phyloP scores from a whole-genome alignment of 1,140 invertebrate genomes.

The Drosophila takahashii region DNA sequence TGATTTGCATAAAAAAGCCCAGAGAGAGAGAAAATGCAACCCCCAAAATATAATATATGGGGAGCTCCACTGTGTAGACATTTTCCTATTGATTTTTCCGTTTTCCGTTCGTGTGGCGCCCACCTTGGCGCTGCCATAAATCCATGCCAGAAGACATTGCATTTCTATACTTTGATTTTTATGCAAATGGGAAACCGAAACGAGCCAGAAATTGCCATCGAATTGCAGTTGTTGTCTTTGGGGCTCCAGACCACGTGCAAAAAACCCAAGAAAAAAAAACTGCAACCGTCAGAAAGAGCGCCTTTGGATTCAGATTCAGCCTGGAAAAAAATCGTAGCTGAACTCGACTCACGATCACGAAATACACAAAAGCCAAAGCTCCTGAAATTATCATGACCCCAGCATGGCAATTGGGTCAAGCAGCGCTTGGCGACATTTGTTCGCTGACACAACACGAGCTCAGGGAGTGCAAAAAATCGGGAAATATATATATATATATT shows the following conservation, averaged over 20 bases:
- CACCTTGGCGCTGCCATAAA: constrained; percentile 62
- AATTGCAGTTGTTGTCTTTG: constrained; percentile 33
- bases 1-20: constrained; percentile 45
- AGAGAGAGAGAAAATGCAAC: constrained; percentile 29
- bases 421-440: constrained; percentile 73
- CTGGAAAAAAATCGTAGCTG: constrained; percentile 8
- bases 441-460: constrained; percentile 69
- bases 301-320: constrained; percentile 13
- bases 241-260: constrained; percentile 29
- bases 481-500: constrained; percentile 1
- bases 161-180: constrained; percentile 73
- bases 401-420: constrained; percentile 75
- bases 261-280: not conserved
- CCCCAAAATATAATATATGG: constrained; percentile 23
- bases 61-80: constrained; percentile 53
- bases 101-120: constrained; percentile 53
- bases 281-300: constrained; percentile 55
- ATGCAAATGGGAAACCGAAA: constrained; percentile 71
- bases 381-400: constrained; percentile 82
- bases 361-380: constrained; percentile 72
- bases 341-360: constrained; percentile 74
- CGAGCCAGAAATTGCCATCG: constrained; percentile 63
- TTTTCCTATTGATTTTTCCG: constrained; percentile 72
- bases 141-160: constrained; percentile 61
- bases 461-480: constrained; percentile 31